Evolutionary conservation across 2,797 vertebrate genomes (phyloP), one percentile per base, ranked within the genome.

Genomic region (Etheostoma nigrum): DNA sequence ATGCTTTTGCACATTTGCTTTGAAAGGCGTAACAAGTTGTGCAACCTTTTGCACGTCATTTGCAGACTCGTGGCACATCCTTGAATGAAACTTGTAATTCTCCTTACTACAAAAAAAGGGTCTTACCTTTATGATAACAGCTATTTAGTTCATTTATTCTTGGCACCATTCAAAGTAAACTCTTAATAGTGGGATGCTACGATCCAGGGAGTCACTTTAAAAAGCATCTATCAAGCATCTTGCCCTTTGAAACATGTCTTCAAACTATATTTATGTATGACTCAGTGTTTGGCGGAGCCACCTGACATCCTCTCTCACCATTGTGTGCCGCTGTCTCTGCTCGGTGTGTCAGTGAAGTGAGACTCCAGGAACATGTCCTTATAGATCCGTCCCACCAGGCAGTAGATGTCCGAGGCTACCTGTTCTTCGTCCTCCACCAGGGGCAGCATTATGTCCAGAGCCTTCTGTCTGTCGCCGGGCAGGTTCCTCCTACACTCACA

Each of bases 301-400:
- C 19, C 21, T 2, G n/a, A 48, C 59, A 27, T 25, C 15, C 61
- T 40, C 18, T 30, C 97, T 97, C 92, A 99, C 98, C 98, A 99
- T 49, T 88, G 91, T 0, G 95, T 95, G 73, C 94, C 96, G 71
- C 93, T 96, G 94, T 99, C 97, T 86, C 98, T 93, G 92, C 97
- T 99, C 85, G 96, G 89, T 0, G 91, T 96, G 92, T 99, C 95
- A 0, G 70, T 92, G 86, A 98, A 99, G 81, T 97, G 96, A 33
- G 98, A 99, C 88, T 99, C 98, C 91, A 99, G 92, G 93, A 99
- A 99, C 79, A 90, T 97, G 90, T 99, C 98, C 92, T 98, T 99
- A 82, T 99, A 99, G 94, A 99, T 98, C 40, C 98, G 96, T 68
- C 98, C 98, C 82, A 99, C 96, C 30, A 99, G 90, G 86, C 98